Base-by-base conservation (phyloP, 2,888 invertebrate genomes). In the Eustalomyia histrio region DNA sequence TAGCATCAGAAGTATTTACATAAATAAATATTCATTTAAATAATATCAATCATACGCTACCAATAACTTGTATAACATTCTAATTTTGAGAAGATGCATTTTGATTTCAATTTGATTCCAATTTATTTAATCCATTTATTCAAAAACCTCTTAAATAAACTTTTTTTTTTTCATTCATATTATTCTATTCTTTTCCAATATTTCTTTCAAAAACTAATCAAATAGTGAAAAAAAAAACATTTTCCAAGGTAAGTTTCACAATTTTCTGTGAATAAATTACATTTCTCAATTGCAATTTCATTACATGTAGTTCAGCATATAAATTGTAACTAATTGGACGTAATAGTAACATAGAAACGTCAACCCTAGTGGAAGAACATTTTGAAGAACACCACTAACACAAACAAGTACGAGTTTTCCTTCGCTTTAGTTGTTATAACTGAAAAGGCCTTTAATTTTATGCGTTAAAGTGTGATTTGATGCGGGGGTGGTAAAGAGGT, bases 251-350 rank as follows among this genome's bases (percentile, higher is more conserved):
- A 74, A 78, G 35, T 74, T 81, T 78, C 57, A 21, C 69, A 78
- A 74, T 81, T 71, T 78, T 57, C 69, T 74, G 39, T 78, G 81
- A 69, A 81, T 81, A 81, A 81, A 81, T 81, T 81, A 71, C 65
- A 74, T 65, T 76, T 78, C 78, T 81, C 74, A 81, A 81, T 81
- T 81, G 81, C 81, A 78, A 71, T 81, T 78, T 65, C 18, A 78
- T 67, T 81, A 67, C 69, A 65, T 69, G 61, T 12, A 29, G 35
- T 61, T 47, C 14, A 24, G 78, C 78, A 60, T 67, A 81, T 74
- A 81, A 78, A 81, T 78, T 81, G 81, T 74, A 74, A 81, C 81
- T 81, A 81, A 81, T 78, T 81, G 81, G 81, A 78, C 61, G 78
- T 81, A 81, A 81, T 81, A 71, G 69, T 57, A 81, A 64, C 65